Conservation (phyloP, 2,797 vertebrate species). For the Emys orbicularis region DNA sequence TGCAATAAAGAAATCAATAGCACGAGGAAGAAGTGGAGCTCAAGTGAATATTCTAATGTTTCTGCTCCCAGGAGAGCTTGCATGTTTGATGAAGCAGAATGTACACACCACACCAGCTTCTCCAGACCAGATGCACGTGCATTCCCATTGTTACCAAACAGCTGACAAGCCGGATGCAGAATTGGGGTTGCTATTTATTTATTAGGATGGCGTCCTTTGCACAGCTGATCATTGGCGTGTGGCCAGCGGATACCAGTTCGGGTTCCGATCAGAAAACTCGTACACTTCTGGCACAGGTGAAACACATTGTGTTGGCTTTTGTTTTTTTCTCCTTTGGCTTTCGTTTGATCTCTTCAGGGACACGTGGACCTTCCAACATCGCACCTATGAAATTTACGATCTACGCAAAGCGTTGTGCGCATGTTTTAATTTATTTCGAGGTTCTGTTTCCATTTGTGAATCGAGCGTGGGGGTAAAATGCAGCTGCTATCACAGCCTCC, state of each 20-base stretch:
- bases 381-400: conserved; percentile 14
- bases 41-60: neutral
- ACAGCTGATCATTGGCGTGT: neutral
- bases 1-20: neutral
- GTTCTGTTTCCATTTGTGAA: conserved; percentile 62
- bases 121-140: neutral
- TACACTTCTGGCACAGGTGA: neutral
- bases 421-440: conserved; percentile 70
- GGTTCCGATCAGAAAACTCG: neutral
- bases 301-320: neutral
- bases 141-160: neutral
- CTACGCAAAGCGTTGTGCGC: conserved; percentile 40
- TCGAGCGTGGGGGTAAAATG: neutral
- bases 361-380: conserved; percentile 26
- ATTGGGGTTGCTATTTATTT: neutral
- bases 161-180: neutral
- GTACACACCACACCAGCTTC: neutral
- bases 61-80: neutral
- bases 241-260: neutral
- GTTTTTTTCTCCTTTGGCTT: neutral
- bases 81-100: conserved; percentile 1
- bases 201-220: neutral
- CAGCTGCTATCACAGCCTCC: conserved; percentile 10
- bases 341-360: conserved; percentile 66
- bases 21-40: neutral